Evolutionary conservation across 2,888 invertebrate genomes (phyloP).

Genomic region (Koerneria pararmatus): DNA sequence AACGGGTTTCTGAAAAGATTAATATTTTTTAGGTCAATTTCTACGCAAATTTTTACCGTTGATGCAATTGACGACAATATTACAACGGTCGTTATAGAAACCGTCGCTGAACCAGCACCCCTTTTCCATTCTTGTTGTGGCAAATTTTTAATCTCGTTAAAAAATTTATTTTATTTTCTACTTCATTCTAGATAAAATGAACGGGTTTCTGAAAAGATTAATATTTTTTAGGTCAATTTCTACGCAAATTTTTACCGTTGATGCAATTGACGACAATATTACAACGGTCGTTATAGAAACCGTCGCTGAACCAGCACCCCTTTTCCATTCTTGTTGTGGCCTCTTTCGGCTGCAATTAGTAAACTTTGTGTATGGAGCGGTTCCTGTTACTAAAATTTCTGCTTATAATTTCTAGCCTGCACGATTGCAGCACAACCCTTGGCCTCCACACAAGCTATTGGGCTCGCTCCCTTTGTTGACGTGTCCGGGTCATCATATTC

Average conservation of each 20-base stretch:
- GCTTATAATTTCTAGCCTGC: no score
- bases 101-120: not conserved
- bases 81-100: constrained; percentile 4
- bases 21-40: not conserved
- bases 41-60: not conserved
- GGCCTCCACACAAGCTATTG: no score
- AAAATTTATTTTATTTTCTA: no score
- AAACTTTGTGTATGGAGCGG: no score
- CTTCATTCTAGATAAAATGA: no score
- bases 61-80: constrained; percentile 4
- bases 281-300: constrained; percentile 4
- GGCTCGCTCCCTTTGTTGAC: no score
- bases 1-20: no score
- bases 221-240: not conserved
- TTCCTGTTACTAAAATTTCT: no score
- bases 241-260: not conserved
- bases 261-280: constrained; percentile 3
- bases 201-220: not conserved
- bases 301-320: not conserved
- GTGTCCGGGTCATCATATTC: no score
- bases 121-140: not conserved
- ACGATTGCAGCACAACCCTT: no score
- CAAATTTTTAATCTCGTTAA: no score
- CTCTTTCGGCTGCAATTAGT: constrained; percentile 1
- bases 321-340: not conserved